Base-by-base conservation (phyloP, 1,140 invertebrate genomes). In the Megathymus violae region DNA sequence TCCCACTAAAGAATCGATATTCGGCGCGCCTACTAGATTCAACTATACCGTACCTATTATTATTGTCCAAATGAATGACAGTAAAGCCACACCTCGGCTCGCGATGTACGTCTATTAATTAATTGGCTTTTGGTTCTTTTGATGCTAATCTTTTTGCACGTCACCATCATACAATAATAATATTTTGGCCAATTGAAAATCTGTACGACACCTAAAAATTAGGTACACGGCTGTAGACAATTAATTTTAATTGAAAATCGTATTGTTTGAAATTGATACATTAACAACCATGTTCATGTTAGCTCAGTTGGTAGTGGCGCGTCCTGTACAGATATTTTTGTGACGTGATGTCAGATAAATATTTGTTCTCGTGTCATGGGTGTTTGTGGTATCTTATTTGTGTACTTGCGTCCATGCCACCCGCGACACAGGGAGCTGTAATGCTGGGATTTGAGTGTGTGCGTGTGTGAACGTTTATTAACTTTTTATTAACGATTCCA, bases 171-270 rank as follows among this genome's bases (percentile, higher is more conserved):
- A 25, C 6, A 6, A 2, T 22, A 22, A 22, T 22, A 19, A 19
- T 10, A 22, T 22, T 11, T 3, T 15, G 10, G 1, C 22, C 13
- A 10, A 22, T n/a, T 22, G 40, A 41, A 41, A 15, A 41, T 17
- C 16, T 22, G 27, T 31, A 9, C 4, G 27, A 31, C 9, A 31
- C 4, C 27, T 4, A 31, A 31, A 31, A 31, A 31, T 31, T n/a
- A n/a, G n/a, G n/a, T 31, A 31, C 27, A 1, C 22, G 7, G n/a
- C 31, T 22, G 22, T 14, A 31, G 22, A 14, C 11, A 17, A 56
- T 56, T 56, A 31, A 44, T 56, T 15, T 41, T 31, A 43, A 44
- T 31, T 44, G 40, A 56, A 31, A 56, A 56, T 44, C 38, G 40
- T 31, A 43, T 56, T 56, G 40, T 56, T 44, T 44, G 9, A 31